phyloP scores from a whole-genome alignment of 2,888 invertebrate species.

The Pristionchus arcanus region DNA sequence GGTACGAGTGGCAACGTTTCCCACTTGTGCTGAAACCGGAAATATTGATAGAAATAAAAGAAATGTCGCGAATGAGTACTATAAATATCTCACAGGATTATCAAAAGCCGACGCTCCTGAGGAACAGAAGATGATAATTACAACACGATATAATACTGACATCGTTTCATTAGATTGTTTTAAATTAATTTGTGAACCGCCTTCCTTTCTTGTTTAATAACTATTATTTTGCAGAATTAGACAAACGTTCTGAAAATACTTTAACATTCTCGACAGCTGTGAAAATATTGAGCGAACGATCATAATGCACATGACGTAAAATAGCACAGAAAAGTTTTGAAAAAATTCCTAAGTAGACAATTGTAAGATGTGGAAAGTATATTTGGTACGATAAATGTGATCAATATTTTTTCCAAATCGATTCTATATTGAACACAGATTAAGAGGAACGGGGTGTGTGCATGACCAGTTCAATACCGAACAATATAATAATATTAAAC shows the following conservation, averaged over 20 bases:
- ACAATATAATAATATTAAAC: background rate
- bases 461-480: background rate
- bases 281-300: background rate
- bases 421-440: background rate
- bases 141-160: background rate
- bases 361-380: background rate
- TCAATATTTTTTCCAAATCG: background rate
- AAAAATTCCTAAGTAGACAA: too few relatives aligned
- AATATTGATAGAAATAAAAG: background rate
- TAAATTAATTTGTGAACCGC: background rate
- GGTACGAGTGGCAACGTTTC: conserved; percentile 57
- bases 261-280: background rate
- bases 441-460: background rate
- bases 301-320: background rate
- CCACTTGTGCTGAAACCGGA: conserved; percentile 1
- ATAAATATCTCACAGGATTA: background rate
- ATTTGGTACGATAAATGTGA: background rate
- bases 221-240: background rate
- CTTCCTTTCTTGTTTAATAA: background rate
- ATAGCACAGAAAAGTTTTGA: background rate
- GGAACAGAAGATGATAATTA: background rate
- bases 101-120: background rate
- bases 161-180: background rate
- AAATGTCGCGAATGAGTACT: too few relatives aligned
- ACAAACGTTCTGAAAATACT: background rate